These are phyloP conservation scores for Embiotoca jacksoni DNA, from an alignment of 2,113 vertebrate genomes.

Conservation along the genomic window DNA sequence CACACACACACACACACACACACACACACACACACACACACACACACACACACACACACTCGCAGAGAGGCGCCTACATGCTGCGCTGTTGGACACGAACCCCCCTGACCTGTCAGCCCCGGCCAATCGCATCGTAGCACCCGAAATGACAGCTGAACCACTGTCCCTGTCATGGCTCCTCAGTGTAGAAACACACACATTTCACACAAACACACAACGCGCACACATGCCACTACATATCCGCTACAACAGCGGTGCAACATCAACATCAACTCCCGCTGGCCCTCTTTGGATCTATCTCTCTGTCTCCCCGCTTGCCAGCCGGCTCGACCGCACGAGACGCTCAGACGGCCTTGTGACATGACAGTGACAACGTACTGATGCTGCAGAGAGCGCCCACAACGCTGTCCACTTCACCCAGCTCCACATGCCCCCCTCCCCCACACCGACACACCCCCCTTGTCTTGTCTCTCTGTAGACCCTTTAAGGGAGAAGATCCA, in stretches of 20 bases:
- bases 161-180: slow-evolving; percentile 83
- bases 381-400: slow-evolving; percentile 62
- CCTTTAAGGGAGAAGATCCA: slow-evolving; percentile 31
- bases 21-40: slow-evolving; percentile 27
- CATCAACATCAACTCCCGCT: slow-evolving; percentile 74
- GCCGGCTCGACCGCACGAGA: slow-evolving; percentile 64
- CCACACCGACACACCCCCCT: background rate
- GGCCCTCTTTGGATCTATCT: slow-evolving; percentile 61
- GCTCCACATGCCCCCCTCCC: slow-evolving; percentile 1
- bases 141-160: slow-evolving; percentile 79
- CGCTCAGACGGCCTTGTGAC: slow-evolving; percentile 77
- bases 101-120: slow-evolving; percentile 80
- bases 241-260: slow-evolving; percentile 56
- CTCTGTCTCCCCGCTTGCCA: slow-evolving; percentile 64
- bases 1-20: slow-evolving; percentile 42
- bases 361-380: slow-evolving; percentile 79
- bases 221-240: slow-evolving; percentile 62
- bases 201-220: slow-evolving; percentile 58
- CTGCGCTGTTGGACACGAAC: slow-evolving; percentile 65
- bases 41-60: slow-evolving; percentile 25
- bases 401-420: slow-evolving; percentile 46
- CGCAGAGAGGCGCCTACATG: slow-evolving; percentile 28
- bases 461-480: slow-evolving; percentile 37
- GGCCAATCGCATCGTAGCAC: slow-evolving; percentile 65
- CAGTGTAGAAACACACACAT: slow-evolving; percentile 71